These are phyloP conservation scores for Spodoptera frugiperda DNA, from an alignment of 1,140 invertebrate genomes.

Conservation along the genomic window DNA sequence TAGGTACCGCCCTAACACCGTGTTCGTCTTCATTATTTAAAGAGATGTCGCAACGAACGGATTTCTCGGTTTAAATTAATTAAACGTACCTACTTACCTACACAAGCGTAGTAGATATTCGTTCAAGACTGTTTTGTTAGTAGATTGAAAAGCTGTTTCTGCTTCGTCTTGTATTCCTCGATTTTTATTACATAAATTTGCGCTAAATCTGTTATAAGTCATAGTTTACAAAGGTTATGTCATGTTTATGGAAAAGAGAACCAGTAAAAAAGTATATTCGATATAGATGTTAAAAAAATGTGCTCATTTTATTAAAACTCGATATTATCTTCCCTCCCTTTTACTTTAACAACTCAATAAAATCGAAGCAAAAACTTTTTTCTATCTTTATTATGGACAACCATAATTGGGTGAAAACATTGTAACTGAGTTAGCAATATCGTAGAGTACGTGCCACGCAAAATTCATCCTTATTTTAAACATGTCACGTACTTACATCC, in stretches of 20 bases:
- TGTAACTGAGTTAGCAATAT: slow-evolving; percentile 60
- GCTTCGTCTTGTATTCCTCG: no score
- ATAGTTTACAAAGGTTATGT: no score
- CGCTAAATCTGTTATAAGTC: no score
- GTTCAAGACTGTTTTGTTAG: not conserved
- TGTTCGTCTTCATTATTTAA: slow-evolving; percentile 29
- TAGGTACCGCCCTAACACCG: slow-evolving; percentile 4
- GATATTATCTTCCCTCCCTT: not conserved
- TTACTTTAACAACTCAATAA: not conserved
- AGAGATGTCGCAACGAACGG: not conserved
- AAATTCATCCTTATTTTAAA: slow-evolving; percentile 48
- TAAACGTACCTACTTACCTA: not conserved
- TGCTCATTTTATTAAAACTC: no score
- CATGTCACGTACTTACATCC: slow-evolving; percentile 53
- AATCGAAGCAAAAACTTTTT: slow-evolving; percentile 33
- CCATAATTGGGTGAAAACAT: slow-evolving; percentile 61
- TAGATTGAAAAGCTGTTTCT: no score
- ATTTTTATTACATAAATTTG: no score
- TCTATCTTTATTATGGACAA: slow-evolving; percentile 43
- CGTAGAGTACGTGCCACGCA: slow-evolving; percentile 50
- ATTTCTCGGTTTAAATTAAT: not conserved
- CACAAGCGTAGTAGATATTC: not conserved
- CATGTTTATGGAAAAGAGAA: no score
- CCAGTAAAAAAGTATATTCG: no score
- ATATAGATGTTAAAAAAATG: no score